Percentiles rank a stretch among this genome's conserved stretches.
These are phyloP conservation scores for Meloidogyne hapla DNA, from an alignment of 1,140 invertebrate species.

Conservation along the genomic window DNA sequence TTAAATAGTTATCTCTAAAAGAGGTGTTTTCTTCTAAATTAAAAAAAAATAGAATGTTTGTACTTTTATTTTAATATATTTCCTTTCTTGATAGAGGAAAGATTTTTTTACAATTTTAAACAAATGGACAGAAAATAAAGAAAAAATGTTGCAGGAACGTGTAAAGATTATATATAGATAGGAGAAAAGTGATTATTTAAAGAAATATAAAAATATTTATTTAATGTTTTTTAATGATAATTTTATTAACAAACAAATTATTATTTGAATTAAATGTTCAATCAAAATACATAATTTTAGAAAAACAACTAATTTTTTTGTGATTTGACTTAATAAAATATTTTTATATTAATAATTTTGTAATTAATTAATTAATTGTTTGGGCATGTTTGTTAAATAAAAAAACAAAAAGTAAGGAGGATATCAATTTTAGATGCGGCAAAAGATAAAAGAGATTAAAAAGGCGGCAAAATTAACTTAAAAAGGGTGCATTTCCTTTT, in stretches of 20 bases:
- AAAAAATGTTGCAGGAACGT: slow-evolving; percentile 2
- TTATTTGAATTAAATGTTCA: not conserved
- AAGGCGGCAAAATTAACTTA: not conserved
- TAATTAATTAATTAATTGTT: no score
- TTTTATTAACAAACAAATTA: not conserved
- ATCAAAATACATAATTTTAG: not conserved
- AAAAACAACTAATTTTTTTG: not conserved
- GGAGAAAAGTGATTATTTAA: not conserved
- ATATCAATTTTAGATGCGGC: not conserved
- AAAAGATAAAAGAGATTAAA: not conserved
- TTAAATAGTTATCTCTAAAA: no score
- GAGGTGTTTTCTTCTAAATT: no score
- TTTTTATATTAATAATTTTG: no score
- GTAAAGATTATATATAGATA: not conserved
- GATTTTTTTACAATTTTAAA: not conserved
- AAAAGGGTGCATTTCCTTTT: not conserved
- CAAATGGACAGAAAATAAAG: not conserved
- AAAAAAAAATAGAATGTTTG: not conserved
- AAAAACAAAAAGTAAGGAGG: not conserved
- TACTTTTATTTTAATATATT: slow-evolving; percentile 4
- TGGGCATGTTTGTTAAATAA: not conserved
- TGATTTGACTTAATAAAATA: no score
- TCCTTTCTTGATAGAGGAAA: not conserved
- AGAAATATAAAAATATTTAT: no score
- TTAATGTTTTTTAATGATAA: not conserved